Evolutionary conservation across 2,888 invertebrate genomes (phyloP), one percentile per base, ranked within the genome.

Genomic region (Torymus texanus): DNA sequence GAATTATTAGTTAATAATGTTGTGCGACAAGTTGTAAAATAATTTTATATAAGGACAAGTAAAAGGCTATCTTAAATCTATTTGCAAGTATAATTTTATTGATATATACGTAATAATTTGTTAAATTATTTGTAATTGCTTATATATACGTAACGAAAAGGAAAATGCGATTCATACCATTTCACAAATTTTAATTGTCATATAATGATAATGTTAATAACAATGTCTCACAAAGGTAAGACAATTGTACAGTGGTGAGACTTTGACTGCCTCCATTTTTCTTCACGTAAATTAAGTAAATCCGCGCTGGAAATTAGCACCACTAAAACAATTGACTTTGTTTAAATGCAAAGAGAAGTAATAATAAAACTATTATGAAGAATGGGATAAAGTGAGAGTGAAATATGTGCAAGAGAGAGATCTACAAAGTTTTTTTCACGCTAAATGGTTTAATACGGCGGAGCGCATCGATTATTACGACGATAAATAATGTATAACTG

Each of bases 401-500:
- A 67, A 55, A 75, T 51, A 56, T 50, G 21, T 29, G 51, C 68
- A 16, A 75, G 55, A 18, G 68, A 63, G 16, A 50, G 67, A 14
- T 56, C 24, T 67, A 18, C 68, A 55, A 63, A 68, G 79, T 79
- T 81, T 81, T 83, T 85, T 84, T 84, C 83, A 85, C 82, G 82
- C 82, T 83, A 82, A 73, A 83, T 82, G 76, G 82, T 85, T 84
- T 85, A 83, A 83, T 84, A 83, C 75, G 58, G 21, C 58, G 56
- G 56, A 65, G 67, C 59, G 72, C 78, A 75, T 75, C 65, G 76
- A 81, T 29, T 75, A 83, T 75, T 81, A 78, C 75, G 81, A 82
- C 59, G 82, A 81, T 77, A 59, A 78, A 82, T 82, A 83, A 84
- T 81, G 59, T 80, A 74, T 73, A 76, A 82, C 79, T 84, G 82